Evolutionary conservation across 2,888 invertebrate species (phyloP), one percentile per base, ranked within the genome.

Genomic region (Carpatolechia fugitivella): DNA sequence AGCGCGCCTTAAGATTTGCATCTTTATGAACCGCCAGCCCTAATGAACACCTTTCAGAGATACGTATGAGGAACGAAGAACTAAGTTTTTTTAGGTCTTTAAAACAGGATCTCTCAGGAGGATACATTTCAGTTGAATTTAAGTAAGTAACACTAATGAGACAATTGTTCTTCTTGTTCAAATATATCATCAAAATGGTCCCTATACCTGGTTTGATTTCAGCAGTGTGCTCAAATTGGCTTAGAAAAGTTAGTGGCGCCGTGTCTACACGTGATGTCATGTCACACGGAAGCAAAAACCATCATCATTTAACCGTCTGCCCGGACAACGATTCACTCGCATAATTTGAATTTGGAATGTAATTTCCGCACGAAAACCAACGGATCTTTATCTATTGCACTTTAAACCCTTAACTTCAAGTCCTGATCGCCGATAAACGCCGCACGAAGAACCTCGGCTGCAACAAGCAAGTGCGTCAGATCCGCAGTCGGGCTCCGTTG

Each of bases 1-100:
- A 70, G 68, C 65, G 65, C 60, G 60, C 58, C 58, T 59, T 57
- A 63, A 52, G 48, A 47, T 35, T 35, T 35, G 49, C 35, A 49
- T 36, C 35, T 49, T 49, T 35, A 49, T 49, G 49, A 49, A 47
- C 29, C 14, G 13, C 18, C 16, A 10, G 11, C 24, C n/a, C 3
- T 24, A 20, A 11, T 44, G 13, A 44, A 44, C 29, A 24, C 24
- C 18, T 38, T 14, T 38, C 16, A 38, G 14, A 36, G 36, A 36
- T 0, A 36, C 13, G 36, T 36, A 36, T 14, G 14, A 7, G 2
- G 4, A 2, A 7, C 7, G 7, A 11, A 31, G 31, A 31, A 11
- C 1, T 10, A 6, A 31, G 31, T 11, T 5, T 31, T n/a, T n/a
- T n/a, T n/a, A n/a, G n/a, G n/a, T n/a, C n/a, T n/a, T n/a, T n/a